Evolutionary conservation across 2,888 invertebrate genomes (phyloP).

Genomic region (Phyllotreta cruciferae): DNA sequence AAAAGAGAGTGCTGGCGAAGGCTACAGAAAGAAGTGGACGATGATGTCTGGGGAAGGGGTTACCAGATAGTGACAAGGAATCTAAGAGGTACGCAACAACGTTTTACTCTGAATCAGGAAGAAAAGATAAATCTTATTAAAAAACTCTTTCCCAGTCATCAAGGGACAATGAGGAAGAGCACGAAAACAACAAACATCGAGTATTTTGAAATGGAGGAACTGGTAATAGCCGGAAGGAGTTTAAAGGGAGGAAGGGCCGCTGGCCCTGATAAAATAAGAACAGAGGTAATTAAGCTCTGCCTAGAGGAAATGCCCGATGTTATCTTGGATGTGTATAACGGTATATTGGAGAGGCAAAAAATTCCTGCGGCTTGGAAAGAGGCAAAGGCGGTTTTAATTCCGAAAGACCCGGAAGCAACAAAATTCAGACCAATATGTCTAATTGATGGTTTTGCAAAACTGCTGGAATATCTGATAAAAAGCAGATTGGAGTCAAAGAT

Average conservation of each 20-base stretch:
- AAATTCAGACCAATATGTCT: too few species aligned
- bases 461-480: not conserved
- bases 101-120: not conserved
- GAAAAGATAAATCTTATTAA: not conserved
- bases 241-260: not conserved
- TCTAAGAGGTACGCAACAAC: not conserved
- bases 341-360: not conserved
- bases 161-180: not conserved
- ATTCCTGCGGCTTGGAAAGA: not conserved
- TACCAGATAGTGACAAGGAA: not conserved
- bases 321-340: not conserved
- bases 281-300: not conserved
- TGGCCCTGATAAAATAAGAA: not conserved
- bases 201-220: not conserved
- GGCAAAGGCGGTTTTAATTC: not conserved
- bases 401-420: too few species aligned
- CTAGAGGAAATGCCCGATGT: not conserved
- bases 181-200: not conserved
- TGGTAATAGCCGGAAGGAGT: not conserved
- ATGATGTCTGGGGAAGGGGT: slow-evolving; percentile 2
- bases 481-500: not conserved
- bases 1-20: not conserved
- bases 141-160: not conserved
- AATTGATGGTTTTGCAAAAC: not conserved
- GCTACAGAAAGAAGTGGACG: not conserved